phyloP scores from a whole-genome alignment of 2,113 vertebrate species.

The Thamnophis sirtalis region DNA sequence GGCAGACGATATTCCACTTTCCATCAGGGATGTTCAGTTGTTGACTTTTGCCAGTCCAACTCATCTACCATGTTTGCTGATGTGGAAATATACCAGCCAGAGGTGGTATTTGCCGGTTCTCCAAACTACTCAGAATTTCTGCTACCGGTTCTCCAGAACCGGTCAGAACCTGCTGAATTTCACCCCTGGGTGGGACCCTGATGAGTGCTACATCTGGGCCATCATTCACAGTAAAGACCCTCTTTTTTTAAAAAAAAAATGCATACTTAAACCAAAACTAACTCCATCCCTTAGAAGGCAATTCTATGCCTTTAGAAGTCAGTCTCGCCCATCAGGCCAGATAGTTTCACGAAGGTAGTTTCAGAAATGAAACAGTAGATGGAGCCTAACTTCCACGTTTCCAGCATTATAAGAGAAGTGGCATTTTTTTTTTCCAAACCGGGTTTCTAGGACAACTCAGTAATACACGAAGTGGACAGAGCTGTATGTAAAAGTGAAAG shows the following conservation, averaged over 20 bases:
- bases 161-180: too few relatives aligned
- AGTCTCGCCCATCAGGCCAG: background rate
- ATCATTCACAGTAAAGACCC: background rate
- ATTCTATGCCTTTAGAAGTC: background rate
- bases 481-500: constrained; percentile 50
- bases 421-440: constrained; percentile 45
- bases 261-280: background rate
- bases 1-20: background rate
- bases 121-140: too few relatives aligned
- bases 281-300: background rate
- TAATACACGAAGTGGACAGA: constrained; percentile 59
- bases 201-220: background rate
- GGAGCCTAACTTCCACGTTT: constrained; percentile 69
- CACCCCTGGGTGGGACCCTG: background rate
- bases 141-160: too few relatives aligned
- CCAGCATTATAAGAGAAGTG: constrained; percentile 23
- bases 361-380: constrained; percentile 68
- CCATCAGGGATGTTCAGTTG: background rate
- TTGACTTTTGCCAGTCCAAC: background rate
- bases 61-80: background rate
- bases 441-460: background rate
- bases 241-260: background rate
- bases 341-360: constrained; percentile 14
- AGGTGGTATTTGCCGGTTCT: too few relatives aligned
- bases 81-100: background rate